Evolutionary conservation across 1,140 invertebrate species (phyloP), one percentile per base, ranked within the genome.

Genomic region (Calephelis nemesis): DNA sequence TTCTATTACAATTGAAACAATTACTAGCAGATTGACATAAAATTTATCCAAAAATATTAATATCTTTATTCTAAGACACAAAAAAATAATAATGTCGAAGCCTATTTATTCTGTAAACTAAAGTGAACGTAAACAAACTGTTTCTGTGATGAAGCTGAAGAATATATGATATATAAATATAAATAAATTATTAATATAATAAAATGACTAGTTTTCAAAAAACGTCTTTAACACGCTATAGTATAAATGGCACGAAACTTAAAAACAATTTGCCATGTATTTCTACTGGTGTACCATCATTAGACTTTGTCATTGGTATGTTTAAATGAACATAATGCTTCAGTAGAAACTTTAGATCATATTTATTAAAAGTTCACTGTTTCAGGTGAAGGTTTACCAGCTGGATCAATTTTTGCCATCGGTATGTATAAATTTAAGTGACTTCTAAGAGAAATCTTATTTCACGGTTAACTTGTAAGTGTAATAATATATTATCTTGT

Each of bases 241-340:
- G 67, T 67, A 78, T 90, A 50, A 76, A 70, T 67, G 88, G 88
- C 58, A 85, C 86, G 13, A 90, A 87, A 78, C 49, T 88, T 47
- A 90, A 88, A 82, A 90, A 89, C 72, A 87, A 85, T 73, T 74
- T 86, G n/a, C 67, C 78, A 12, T 78, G 73, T 63, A 78, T 95
- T 62, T 96, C 95, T 3, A 93, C 94, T 52, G 95, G 95, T 50
- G 93, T 95, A 75, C 94, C 95, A 42, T 95, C 95, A 5, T 77
- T 96, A 50, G 95, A 96, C 89, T 89, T 93, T 83, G 82, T 95
- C 68, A 89, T 95, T 75, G 95, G 95, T 94, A 77, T 71, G 73
- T 72, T 62, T 0, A 45, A 63, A 40, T 58, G 50, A 52, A 49
- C 71, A 8, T 39, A 62, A 12, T 49, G 49, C 42, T 66, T 64